Evolutionary conservation across 1,140 invertebrate genomes (phyloP).

Genomic region (Nasonia giraulti): DNA sequence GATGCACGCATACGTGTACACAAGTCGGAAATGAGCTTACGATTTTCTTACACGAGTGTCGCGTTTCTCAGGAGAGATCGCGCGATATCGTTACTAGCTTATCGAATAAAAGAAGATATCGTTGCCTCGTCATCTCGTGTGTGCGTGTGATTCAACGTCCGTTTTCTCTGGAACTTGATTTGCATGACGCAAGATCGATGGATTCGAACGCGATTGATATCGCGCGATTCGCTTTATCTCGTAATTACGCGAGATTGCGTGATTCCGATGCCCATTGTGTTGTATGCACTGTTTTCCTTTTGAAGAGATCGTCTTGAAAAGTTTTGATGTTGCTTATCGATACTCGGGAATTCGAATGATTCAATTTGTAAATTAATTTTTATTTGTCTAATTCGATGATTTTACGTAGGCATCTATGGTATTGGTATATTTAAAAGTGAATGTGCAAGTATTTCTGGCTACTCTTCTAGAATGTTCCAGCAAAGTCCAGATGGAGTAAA

Average conservation of each 20-base stretch:
- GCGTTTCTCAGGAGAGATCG: constrained; percentile 22
- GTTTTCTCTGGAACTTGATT: not conserved
- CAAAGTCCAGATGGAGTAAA: not conserved
- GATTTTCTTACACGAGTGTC: constrained; percentile 19
- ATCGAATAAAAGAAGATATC: constrained; percentile 20
- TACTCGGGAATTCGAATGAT: not conserved
- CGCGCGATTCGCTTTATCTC: not conserved
- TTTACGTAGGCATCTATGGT: too few relatives aligned
- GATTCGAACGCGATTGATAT: not conserved
- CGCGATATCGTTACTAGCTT: not conserved
- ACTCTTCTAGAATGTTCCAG: constrained; percentile 37
- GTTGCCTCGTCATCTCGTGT: not conserved
- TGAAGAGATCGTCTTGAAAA: too few relatives aligned
- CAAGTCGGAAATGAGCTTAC: constrained; percentile 21
- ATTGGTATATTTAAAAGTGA: not conserved
- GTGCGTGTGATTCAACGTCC: not conserved
- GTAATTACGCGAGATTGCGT: not conserved
- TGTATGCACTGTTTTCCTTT: too few relatives aligned
- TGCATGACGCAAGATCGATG: not conserved
- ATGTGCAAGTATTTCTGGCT: not conserved
- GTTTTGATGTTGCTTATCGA: not conserved
- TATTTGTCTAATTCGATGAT: too few relatives aligned
- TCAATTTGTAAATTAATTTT: too few relatives aligned
- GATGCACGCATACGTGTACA: not conserved
- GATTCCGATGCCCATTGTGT: not conserved